Evolutionary conservation across 2,888 invertebrate species (phyloP).

Genomic region (Lacanobia oleracea): DNA sequence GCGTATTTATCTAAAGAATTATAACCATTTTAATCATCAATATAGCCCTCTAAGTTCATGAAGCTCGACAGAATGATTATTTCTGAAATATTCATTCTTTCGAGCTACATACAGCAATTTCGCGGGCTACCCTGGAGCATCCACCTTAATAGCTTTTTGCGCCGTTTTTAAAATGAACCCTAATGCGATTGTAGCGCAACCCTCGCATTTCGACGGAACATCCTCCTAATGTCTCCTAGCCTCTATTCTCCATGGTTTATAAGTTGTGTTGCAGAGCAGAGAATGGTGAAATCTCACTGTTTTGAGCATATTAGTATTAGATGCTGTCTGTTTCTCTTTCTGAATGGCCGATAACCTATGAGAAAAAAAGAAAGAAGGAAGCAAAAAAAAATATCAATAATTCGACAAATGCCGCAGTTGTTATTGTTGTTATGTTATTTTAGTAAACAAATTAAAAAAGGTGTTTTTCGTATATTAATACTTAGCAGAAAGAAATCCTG

Average conservation of each 20-base stretch:
- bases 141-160: no score
- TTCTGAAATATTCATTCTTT: no score
- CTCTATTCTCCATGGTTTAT: background rate
- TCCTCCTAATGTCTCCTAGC: no score
- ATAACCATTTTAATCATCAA: no score
- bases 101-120: no score
- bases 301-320: background rate
- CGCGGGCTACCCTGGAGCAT: no score
- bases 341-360: background rate
- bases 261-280: background rate
- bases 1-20: no score
- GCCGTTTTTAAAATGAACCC: no score
- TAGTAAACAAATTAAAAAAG: background rate
- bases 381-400: constrained; percentile 16
- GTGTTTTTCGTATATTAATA: constrained; percentile 1
- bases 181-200: no score
- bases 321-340: constrained; percentile 27
- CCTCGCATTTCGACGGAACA: no score
- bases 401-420: background rate
- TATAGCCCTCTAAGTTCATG: no score
- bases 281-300: background rate
- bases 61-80: no score
- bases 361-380: background rate
- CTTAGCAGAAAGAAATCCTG: background rate
- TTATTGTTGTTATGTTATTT: background rate